Base-by-base conservation (phyloP, 2,113 vertebrate species). In the Pycnonotus jocosus region DNA sequence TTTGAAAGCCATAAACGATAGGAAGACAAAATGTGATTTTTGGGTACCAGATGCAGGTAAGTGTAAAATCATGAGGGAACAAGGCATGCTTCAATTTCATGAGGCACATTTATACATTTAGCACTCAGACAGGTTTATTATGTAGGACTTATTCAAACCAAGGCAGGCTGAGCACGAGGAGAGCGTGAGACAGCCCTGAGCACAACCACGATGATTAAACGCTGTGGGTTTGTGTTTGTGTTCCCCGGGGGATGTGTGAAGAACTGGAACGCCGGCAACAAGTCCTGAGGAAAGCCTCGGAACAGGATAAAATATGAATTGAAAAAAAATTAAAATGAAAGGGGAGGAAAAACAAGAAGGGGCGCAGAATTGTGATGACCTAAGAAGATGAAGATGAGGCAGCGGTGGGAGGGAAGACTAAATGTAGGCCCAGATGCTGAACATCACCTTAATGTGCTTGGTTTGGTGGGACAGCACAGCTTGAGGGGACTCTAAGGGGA, bases 371-470 rank as follows among this genome's bases (percentile, higher is more conserved):
- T 66, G 37, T 1, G 1, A 12, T 20, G 12, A 31, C 19, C 15
- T 61, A 8, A 42, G 57, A 30, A 45, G 50, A 60, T 3, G 8
- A 25, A 47, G 45, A 18, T 19, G 47, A 48, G 68, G 35, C 4
- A 8, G 10, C 0, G 1, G 9, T 19, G 22, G 20, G 10, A 12
- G 3, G 23, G 21, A 57, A 80, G 15, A 37, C 6, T 11, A 15
- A 37, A 48, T 28, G 54, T 9, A 9, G 71, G 30, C 11, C 4
- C 25, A 10, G 1, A 0, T 12, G 19, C 10, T 58, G 60, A 33
- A 3, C 5, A 19, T 6, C 16, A 7, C 4, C 18, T 15, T 10
- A 0, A 3, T 19, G 33, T 10, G 37, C 44, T 37, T 3, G 22
- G 33, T 37, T 42, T 10, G 22, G 15, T 12, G 51, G 37, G 51